Base-by-base conservation (phyloP, 1,140 invertebrate species). In the Macrostomum lignano region DNA sequence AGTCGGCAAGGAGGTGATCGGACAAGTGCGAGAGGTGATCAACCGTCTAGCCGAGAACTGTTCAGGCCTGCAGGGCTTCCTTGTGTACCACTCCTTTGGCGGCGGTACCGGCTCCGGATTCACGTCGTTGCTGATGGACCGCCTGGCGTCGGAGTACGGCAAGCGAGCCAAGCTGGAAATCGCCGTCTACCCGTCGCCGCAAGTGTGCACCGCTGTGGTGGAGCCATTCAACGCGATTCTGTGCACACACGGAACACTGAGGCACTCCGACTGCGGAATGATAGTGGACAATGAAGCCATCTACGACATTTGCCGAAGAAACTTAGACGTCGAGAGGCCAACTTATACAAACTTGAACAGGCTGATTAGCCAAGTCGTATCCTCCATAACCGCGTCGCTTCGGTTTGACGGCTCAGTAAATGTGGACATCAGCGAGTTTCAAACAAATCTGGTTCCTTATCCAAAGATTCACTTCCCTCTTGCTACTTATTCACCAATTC, bases 101-200 rank as follows among this genome's bases (percentile, higher is more conserved):
- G 75, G 76, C 25, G 73, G 73, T 28, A 76, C 74, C 38, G 73
- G 73, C 9, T 74, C 72, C 9, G 73, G 73, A 6, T 77, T 77
- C 54, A 73, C 73, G 7, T 74, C 73, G 0, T 55, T 77, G 28
- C 59, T 77, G 26, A 76, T 77, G 74, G 73, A 77, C 55, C 61
- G 72, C 37, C 62, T 76, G 13, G 73, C 71, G 14, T 72, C 74
- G 3, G 73, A 76, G 41, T 76, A 74, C 49, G 73, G 73, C 5
- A 31, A 28, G 77, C 76, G 9, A 31, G 36, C 40, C 7, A 46
- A 45, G 31, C 26, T 46, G 15, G 38, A 46, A 36, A 42, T 46
- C 21, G 25, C 42, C 17, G 35, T 47, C 13, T 46, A 44, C 28
- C 40, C 40, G 20, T 10, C 33, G 21, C 37, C 36, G 10, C 21